Evolutionary conservation across 2,888 invertebrate genomes (phyloP).

Genomic region (Drosophila quasianomalipes): DNA sequence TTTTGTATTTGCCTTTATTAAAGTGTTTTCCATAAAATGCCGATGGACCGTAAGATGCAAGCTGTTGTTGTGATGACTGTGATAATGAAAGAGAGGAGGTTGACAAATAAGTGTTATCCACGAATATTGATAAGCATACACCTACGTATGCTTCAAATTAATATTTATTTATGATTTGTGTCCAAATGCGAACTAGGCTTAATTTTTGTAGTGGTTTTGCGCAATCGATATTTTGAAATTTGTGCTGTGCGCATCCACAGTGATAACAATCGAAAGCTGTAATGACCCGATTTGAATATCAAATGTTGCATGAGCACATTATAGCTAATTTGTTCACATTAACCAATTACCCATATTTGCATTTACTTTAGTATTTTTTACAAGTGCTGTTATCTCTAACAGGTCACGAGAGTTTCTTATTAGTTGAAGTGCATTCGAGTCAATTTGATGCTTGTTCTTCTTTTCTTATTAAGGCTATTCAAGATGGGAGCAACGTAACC

Average conservation of each 20-base stretch:
- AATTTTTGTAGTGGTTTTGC: not conserved
- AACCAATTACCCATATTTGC: not conserved
- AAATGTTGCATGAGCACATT: not conserved
- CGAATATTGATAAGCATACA: conserved; percentile 18
- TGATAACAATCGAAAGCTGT: not conserved
- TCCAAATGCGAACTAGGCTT: not conserved
- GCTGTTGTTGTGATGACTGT: conserved; percentile 28
- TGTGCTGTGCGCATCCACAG: not conserved
- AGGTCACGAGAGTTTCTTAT: conserved; percentile 26
- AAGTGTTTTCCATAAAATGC: conserved; percentile 31
- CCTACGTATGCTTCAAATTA: not conserved
- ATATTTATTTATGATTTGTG: not conserved
- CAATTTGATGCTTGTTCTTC: conserved; percentile 26
- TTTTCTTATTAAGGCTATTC: conserved; percentile 37
- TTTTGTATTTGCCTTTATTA: conserved; percentile 64
- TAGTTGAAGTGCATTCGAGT: conserved; percentile 46
- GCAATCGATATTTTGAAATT: not conserved
- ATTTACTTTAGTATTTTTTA: not conserved
- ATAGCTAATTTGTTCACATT: conserved; percentile 3
- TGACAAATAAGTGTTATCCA: conserved; percentile 17
- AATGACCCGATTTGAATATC: not conserved
- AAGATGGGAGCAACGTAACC: conserved; percentile 34
- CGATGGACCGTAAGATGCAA: conserved; percentile 7
- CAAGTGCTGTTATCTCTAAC: conserved; percentile 14
- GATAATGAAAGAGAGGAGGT: conserved; percentile 25